A percentile compares a stretch with the other conserved stretches of the same genome.
These are phyloP conservation scores for Sinonovacula constricta DNA, from an alignment of 1,140 invertebrate species.

Conservation along the genomic window DNA sequence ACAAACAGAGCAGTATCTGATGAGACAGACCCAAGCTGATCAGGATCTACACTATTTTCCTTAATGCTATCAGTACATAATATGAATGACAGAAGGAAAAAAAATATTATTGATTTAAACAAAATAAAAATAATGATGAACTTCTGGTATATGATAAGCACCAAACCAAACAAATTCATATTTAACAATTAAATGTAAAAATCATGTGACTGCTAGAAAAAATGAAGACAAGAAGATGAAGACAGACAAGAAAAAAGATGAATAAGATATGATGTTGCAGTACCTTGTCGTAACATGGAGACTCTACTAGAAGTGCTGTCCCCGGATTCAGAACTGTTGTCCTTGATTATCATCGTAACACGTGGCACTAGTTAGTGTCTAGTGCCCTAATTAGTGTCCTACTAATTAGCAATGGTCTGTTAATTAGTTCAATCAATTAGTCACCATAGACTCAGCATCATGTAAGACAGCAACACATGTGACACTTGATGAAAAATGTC, in stretches of 20 bases:
- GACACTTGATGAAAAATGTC: too few species aligned
- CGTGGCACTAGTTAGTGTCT: too few species aligned
- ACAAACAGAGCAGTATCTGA: too few species aligned
- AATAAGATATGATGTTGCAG: neutral
- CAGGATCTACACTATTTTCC: too few species aligned
- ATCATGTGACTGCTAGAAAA: neutral
- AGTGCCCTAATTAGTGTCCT: too few species aligned
- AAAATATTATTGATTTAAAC: neutral
- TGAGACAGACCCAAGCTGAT: too few species aligned
- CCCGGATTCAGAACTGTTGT: constrained; percentile 40
- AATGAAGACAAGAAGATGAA: neutral
- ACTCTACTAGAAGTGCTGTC: constrained; percentile 27
- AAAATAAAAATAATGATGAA: neutral
- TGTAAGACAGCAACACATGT: too few species aligned
- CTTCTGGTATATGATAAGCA: neutral
- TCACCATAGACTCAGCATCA: too few species aligned
- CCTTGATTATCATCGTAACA: constrained; percentile 46
- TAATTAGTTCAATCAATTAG: too few species aligned
- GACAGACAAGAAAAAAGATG: neutral
- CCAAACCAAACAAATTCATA: neutral
- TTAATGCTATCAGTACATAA: too few species aligned
- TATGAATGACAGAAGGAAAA: too few species aligned
- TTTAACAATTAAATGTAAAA: neutral
- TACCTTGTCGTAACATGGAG: constrained; percentile 50
- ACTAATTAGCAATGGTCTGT: too few species aligned